Evolutionary conservation across 2,113 vertebrate species (phyloP).

Genomic region (Etheostoma cragini): DNA sequence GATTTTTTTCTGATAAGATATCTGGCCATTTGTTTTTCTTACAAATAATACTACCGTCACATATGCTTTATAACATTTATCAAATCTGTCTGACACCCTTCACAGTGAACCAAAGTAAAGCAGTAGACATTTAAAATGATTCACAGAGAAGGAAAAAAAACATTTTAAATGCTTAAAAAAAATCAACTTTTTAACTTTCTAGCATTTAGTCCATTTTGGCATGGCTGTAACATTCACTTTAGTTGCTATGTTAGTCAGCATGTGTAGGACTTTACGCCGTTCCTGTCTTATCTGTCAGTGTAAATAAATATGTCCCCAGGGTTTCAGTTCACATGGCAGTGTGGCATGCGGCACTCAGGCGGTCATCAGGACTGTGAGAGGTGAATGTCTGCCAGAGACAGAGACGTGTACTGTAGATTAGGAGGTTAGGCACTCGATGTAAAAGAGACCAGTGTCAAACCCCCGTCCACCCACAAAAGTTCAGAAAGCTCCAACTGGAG

Average conservation of each 20-base stretch:
- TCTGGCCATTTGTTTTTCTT: too few species aligned
- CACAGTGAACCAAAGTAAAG: not conserved
- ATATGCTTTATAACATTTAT: not conserved
- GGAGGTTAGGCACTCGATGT: not conserved
- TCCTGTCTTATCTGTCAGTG: conserved; percentile 24
- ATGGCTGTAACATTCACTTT: not conserved
- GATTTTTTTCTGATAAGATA: not conserved
- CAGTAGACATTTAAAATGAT: not conserved
- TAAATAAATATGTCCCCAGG: conserved; percentile 10
- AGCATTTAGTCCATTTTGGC: not conserved
- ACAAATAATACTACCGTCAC: not conserved
- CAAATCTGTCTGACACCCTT: not conserved
- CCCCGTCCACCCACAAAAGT: not conserved
- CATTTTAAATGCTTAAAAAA: not conserved
- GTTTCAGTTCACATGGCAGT: not conserved
- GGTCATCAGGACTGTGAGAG: conserved; percentile 17
- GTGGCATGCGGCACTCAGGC: not conserved
- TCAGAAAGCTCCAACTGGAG: conserved; percentile 12
- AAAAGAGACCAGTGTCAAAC: conserved; percentile 1
- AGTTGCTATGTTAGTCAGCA: not conserved
- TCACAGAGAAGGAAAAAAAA: not conserved
- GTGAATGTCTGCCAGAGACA: not conserved
- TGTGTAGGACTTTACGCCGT: not conserved
- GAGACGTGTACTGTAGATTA: not conserved
- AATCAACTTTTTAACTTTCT: not conserved